These are phyloP conservation scores for Uromys caudimaculatus DNA, from an alignment of 2,797 vertebrate species.

Conservation along the genomic window DNA sequence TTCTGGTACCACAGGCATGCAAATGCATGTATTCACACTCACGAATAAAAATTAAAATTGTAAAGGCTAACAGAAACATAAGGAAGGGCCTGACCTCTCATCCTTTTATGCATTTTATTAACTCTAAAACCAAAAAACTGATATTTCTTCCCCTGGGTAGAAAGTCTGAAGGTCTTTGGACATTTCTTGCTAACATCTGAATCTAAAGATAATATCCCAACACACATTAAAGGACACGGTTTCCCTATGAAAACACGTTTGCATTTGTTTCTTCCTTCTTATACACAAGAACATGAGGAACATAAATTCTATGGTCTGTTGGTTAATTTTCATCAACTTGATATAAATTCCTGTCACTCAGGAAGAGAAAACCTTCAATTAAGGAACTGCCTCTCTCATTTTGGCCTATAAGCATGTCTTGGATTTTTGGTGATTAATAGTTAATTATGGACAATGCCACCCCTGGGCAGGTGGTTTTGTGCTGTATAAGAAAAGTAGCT, in stretches of 20 bases:
- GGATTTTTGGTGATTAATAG: background rate
- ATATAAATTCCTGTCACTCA: background rate
- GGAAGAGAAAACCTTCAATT: background rate
- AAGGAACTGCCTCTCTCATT: background rate
- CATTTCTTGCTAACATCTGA: constrained; percentile 27
- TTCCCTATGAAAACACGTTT: constrained; percentile 19
- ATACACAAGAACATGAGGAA: background rate
- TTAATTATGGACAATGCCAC: background rate
- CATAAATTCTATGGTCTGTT: background rate
- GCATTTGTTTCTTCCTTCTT: background rate
- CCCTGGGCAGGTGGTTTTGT: background rate
- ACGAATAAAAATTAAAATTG: background rate
- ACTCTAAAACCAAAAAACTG: background rate
- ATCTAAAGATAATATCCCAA: background rate
- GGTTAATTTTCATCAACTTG: background rate
- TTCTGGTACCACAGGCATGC: background rate
- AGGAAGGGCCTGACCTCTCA: background rate
- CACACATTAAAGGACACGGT: background rate
- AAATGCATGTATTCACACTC: background rate
- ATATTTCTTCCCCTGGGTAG: background rate
- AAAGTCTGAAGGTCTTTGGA: background rate
- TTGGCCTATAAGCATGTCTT: background rate
- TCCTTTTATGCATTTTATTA: constrained; percentile 11
- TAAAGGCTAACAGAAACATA: background rate
- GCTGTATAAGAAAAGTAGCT: background rate